These are phyloP conservation scores for Lepidurus couesii DNA, from an alignment of 1,140 invertebrate genomes.

Conservation along the genomic window DNA sequence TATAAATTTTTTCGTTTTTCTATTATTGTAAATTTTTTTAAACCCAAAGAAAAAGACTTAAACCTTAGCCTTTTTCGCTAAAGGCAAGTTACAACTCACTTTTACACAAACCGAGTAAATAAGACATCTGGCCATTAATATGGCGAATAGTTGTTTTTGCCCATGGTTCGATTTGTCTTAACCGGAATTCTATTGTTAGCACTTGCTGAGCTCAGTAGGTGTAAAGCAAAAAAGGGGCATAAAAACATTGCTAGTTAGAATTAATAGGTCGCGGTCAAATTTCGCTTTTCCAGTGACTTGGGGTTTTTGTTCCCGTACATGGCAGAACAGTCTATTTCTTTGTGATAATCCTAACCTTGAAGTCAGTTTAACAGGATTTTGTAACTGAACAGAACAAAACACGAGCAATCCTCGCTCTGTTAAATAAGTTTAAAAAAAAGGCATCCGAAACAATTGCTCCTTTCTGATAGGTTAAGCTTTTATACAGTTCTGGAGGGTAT, in stretches of 20 bases:
- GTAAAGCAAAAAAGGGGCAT: not conserved
- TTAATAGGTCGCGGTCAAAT: not conserved
- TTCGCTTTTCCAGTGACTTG: not conserved
- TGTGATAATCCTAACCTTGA: conserved; percentile 5
- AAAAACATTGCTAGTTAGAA: not conserved
- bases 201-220: not conserved
- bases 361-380: not conserved
- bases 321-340: conserved; percentile 8
- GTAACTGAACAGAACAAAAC: not conserved
- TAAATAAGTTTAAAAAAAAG: not conserved
- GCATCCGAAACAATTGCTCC: conserved; percentile 7
- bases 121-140: too few species aligned
- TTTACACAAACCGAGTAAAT: too few species aligned
- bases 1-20: too few species aligned
- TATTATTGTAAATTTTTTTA: too few species aligned
- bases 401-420: not conserved
- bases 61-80: too few species aligned
- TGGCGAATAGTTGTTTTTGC: too few species aligned
- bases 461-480: conserved; percentile 19
- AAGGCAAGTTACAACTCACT: too few species aligned
- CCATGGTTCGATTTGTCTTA: too few species aligned
- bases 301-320: not conserved
- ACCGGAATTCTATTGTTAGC: too few species aligned
- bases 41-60: too few species aligned
- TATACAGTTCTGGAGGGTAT: conserved; percentile 5